These are phyloP conservation scores for Pristis pectinata DNA, from an alignment of 2,797 vertebrate species.

Conservation along the genomic window DNA sequence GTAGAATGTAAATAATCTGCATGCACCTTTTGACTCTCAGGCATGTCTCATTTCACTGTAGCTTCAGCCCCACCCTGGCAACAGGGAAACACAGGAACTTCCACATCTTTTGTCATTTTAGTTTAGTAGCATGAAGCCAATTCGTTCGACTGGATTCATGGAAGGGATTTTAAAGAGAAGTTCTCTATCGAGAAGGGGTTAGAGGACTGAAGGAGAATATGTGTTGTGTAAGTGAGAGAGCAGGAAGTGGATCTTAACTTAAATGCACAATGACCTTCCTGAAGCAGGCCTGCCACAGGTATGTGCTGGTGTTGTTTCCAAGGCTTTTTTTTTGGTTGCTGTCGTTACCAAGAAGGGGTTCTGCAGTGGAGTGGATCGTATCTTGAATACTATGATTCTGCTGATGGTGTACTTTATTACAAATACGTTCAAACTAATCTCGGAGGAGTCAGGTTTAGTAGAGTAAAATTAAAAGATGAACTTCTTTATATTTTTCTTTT, in stretches of 20 bases:
- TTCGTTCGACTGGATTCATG: not conserved
- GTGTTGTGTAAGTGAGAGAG: not conserved
- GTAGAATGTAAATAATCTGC: conserved; percentile 4
- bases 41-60: not conserved
- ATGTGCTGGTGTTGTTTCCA: not conserved
- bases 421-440: not conserved
- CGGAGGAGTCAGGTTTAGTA: not conserved
- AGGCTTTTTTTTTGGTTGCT: not conserved
- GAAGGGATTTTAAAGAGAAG: not conserved
- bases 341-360: too few relatives aligned
- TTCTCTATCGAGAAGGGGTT: too few relatives aligned
- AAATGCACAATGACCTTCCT: not conserved
- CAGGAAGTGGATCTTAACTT: not conserved
- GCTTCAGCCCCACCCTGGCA: not conserved
- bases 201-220: not conserved
- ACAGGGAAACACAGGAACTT: not conserved
- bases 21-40: not conserved
- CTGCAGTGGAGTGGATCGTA: not conserved
- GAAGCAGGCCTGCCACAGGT: not conserved
- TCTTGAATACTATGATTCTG: not conserved
- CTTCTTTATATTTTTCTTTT: not conserved
- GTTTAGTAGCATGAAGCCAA: too few relatives aligned
- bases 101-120: not conserved
- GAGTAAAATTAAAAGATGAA: not conserved
- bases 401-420: not conserved